Percentiles rank a stretch among this genome's conserved stretches.
These are phyloP conservation scores for Aleiodes testaceus DNA, from an alignment of 2,888 invertebrate species.

Conservation along the genomic window DNA sequence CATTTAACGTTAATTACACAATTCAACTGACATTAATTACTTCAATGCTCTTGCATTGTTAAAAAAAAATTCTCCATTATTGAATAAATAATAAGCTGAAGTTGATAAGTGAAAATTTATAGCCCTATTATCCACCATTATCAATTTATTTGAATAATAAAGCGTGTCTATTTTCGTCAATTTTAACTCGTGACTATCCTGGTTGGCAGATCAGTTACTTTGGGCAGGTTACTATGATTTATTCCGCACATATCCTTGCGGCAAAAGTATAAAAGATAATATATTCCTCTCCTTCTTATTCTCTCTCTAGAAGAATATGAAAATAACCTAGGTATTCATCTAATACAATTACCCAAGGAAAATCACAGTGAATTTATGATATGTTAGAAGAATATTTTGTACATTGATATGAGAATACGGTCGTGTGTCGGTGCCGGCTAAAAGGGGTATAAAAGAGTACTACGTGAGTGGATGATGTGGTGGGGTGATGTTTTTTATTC, in stretches of 20 bases:
- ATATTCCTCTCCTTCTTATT: background rate
- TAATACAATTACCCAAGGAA: conserved; percentile 66
- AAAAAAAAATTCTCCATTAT: background rate
- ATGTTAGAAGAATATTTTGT: conserved; percentile 49
- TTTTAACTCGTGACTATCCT: conserved; percentile 29
- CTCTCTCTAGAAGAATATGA: conserved; percentile 6
- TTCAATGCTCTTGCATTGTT: background rate
- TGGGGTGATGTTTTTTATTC: conserved; percentile 42
- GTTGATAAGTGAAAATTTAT: conserved; percentile 14
- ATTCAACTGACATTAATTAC: conserved; percentile 2
- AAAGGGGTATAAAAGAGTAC: conserved; percentile 43
- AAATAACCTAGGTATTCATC: conserved; percentile 64
- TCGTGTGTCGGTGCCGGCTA: conserved; percentile 36
- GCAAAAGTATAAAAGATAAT: conserved; percentile 29
- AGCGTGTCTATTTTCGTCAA: conserved; percentile 20
- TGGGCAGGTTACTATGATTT: conserved; percentile 29
- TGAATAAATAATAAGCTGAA: conserved; percentile 10
- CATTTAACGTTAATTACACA: conserved; percentile 14
- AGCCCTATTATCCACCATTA: background rate
- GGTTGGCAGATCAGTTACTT: conserved; percentile 18
- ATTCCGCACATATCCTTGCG: conserved; percentile 37
- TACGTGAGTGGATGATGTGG: conserved; percentile 39
- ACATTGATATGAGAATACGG: conserved; percentile 46
- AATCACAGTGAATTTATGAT: conserved; percentile 66
- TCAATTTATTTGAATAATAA: conserved; percentile 2